Evolutionary conservation across 2,113 vertebrate species (phyloP).

Genomic region (Eurypyga helias): DNA sequence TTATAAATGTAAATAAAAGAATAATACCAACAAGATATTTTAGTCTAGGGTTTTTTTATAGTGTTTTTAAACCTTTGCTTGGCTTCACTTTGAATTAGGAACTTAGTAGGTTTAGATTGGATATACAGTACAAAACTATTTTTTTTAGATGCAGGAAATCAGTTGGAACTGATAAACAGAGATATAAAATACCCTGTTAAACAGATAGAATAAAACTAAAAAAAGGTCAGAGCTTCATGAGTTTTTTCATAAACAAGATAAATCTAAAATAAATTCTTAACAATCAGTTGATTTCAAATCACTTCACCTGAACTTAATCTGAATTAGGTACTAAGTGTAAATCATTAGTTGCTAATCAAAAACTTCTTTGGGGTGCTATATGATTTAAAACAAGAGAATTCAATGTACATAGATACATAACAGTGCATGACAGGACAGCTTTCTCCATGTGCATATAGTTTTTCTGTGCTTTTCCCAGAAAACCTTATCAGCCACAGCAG

Average conservation of each 20-base stretch:
- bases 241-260: background rate
- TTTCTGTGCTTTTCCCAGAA: background rate
- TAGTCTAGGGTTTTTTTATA: accelerated
- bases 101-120: background rate
- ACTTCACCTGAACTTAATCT: background rate
- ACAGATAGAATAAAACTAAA: background rate
- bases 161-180: background rate
- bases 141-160: background rate
- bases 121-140: background rate
- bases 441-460: background rate
- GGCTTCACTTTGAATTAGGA: background rate
- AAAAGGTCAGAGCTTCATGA: background rate
- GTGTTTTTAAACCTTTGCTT: background rate
- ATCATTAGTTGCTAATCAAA: background rate
- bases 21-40: background rate
- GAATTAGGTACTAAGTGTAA: background rate
- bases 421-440: background rate
- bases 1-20: background rate
- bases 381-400: background rate
- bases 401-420: background rate
- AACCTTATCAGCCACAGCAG: background rate
- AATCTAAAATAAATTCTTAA: background rate
- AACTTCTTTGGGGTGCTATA: background rate
- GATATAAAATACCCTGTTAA: background rate
- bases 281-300: background rate